Percentiles rank a stretch among this genome's conserved stretches.
These are phyloP conservation scores for Autographa gamma DNA, from an alignment of 2,888 invertebrate species.

Conservation along the genomic window DNA sequence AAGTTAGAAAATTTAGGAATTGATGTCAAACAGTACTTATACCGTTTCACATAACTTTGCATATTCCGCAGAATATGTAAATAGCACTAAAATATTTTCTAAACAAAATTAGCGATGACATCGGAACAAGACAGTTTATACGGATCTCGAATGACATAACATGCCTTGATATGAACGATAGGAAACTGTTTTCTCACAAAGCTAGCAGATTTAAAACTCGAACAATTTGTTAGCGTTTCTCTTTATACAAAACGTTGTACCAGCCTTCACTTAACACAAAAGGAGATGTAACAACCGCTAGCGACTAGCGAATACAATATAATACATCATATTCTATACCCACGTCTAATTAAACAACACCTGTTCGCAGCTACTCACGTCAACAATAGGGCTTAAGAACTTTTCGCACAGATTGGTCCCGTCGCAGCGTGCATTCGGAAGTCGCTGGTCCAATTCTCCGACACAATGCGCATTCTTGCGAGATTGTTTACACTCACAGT, in stretches of 20 bases:
- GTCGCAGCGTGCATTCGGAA: conserved; percentile 66
- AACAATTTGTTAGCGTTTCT: conserved; percentile 28
- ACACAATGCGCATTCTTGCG: conserved; percentile 76
- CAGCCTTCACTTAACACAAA: conserved; percentile 52
- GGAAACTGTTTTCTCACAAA: not conserved
- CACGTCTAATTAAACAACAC: conserved; percentile 56
- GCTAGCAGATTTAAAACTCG: conserved; percentile 14
- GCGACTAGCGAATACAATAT: conserved; percentile 37
- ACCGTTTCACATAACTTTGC: not conserved
- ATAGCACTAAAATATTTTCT: conserved; percentile 5
- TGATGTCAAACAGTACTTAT: not conserved
- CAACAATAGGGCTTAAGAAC: conserved; percentile 59
- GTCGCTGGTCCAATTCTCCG: conserved; percentile 61
- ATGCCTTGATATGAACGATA: not conserved
- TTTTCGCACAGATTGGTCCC: conserved; percentile 55
- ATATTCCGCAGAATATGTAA: not conserved
- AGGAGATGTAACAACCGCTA: conserved; percentile 49
- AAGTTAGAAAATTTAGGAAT: conserved; percentile 13
- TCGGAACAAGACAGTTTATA: not conserved
- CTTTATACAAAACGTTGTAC: conserved; percentile 33
- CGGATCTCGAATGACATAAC: not conserved
- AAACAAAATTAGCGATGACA: conserved; percentile 4
- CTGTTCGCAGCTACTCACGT: conserved; percentile 36
- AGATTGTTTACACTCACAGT: conserved; percentile 58
- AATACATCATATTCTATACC: conserved; percentile 44